phyloP scores from a whole-genome alignment of 2,797 vertebrate species.

The Typhlichthys eigenmanni region DNA sequence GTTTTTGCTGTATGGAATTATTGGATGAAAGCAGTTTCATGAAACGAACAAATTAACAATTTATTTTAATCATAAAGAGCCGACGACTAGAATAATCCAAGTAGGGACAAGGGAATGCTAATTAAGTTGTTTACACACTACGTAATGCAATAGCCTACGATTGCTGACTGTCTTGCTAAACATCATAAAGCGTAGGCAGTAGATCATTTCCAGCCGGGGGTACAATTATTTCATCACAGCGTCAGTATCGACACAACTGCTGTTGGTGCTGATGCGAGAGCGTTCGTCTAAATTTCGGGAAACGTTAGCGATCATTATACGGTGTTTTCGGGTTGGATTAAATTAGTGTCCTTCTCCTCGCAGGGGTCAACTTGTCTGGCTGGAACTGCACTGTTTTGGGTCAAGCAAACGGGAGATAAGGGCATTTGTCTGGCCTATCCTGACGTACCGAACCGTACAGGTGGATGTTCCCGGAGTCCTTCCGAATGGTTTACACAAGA shows the following conservation, averaged over 20 bases:
- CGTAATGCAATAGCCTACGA: too few species aligned
- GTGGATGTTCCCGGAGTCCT: constrained; percentile 54
- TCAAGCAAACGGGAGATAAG: constrained; percentile 15
- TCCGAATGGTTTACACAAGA: constrained; percentile 17
- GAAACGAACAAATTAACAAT: too few species aligned
- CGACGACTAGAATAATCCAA: too few species aligned
- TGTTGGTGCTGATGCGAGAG: constrained; percentile 78
- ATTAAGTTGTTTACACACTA: too few species aligned
- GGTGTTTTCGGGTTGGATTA: constrained; percentile 10
- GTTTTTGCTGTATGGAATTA: too few species aligned
- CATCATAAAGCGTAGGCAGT: too few species aligned
- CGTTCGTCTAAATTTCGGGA: constrained; percentile 52
- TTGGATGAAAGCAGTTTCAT: too few species aligned
- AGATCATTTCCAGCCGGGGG: too few species aligned
- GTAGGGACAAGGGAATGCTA: too few species aligned
- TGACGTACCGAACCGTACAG: constrained; percentile 55
- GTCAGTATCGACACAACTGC: constrained; percentile 3
- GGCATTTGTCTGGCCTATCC: constrained; percentile 57
- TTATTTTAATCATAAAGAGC: too few species aligned
- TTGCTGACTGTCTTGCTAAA: too few species aligned
- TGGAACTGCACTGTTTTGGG: constrained; percentile 6
- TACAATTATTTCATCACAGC: too few species aligned
- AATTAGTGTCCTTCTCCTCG: background rate
- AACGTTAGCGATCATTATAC: constrained; percentile 16
- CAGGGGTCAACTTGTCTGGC: background rate